phyloP scores from a whole-genome alignment of 2,113 vertebrate species.

The Eclectus roratus region DNA sequence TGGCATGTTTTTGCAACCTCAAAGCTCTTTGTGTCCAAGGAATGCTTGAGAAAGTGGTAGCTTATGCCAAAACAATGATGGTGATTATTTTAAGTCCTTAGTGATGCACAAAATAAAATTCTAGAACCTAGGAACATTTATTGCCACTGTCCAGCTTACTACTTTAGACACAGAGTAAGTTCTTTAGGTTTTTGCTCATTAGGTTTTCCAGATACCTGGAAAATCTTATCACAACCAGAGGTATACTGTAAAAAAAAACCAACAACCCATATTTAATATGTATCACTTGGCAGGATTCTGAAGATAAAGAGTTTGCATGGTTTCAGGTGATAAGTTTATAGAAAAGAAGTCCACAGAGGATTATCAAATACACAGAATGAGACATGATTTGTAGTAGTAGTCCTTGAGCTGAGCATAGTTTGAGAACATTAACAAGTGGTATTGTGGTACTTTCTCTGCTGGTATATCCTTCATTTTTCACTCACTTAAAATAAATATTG shows the following conservation, averaged over 20 bases:
- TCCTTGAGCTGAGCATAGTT: neutral
- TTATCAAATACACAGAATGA: neutral
- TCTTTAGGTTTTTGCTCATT: neutral
- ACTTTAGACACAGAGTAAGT: neutral
- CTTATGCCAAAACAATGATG: neutral
- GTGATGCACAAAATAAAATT: neutral
- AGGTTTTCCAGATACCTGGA: neutral
- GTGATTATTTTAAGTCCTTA: neutral
- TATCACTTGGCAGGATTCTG: neutral
- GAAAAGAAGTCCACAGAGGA: neutral
- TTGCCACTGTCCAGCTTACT: neutral
- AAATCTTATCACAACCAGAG: neutral
- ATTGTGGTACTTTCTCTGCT: neutral
- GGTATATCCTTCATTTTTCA: neutral
- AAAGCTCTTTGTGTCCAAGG: neutral
- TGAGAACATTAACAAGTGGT: neutral
- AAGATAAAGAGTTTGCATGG: neutral
- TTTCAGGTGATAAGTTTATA: neutral
- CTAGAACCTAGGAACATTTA: neutral
- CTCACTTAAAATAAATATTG: neutral
- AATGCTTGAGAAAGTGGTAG: neutral
- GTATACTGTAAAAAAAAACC: neutral
- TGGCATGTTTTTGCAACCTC: accelerated
- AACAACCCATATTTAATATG: accelerated
- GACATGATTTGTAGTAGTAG: neutral